Base-by-base conservation (phyloP, 2,888 invertebrate species). In the Cacoxenus indagator region DNA sequence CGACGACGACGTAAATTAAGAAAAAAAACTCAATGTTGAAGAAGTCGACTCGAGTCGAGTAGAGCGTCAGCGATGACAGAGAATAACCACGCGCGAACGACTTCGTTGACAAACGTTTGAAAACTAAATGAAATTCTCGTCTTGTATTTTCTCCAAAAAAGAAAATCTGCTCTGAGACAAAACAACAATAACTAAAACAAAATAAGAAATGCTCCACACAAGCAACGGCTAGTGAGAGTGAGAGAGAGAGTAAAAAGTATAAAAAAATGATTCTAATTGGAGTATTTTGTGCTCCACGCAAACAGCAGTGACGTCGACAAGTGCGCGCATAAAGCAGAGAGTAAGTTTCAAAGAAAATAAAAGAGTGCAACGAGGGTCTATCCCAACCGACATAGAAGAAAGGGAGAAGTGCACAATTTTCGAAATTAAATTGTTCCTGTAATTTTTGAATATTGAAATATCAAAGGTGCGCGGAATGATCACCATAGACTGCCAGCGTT, bases 41-140 rank as follows among this genome's bases (percentile, higher is more conserved):
- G n/a, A n/a, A n/a, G 22, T 51, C 51, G 51, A 51, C 14, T 8
- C 26, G 24, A 27, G 9, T 22, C 26, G 14, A 46, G 46, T 26
- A 46, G 62, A 19, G 29, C 48, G 64, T 31, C 51, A 31, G 37
- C 29, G 31, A 59, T 19, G 8, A 59, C 9, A 29, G 31, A 65
- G 37, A 29, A 46, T 6, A 66, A 57, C 70, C 55, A 55, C 66
- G 27, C 67, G 65, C 77, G n/a, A n/a, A n/a, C n/a, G 76, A 76
- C 76, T 73, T 72, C 81, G 81, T 76, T 24, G 61, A 62, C 83
- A 77, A 77, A 76, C 70, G 82, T 77, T 82, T 73, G 72, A 82
- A 81, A 81, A 81, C 81, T 81, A 81, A 81, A 70, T 78, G 76
- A 79, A 81, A 78, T 81, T 78, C 78, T 78, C 31, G 14, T 22